Evolutionary conservation across 2,797 vertebrate genomes (phyloP).

Genomic region (Falco columbarius): DNA sequence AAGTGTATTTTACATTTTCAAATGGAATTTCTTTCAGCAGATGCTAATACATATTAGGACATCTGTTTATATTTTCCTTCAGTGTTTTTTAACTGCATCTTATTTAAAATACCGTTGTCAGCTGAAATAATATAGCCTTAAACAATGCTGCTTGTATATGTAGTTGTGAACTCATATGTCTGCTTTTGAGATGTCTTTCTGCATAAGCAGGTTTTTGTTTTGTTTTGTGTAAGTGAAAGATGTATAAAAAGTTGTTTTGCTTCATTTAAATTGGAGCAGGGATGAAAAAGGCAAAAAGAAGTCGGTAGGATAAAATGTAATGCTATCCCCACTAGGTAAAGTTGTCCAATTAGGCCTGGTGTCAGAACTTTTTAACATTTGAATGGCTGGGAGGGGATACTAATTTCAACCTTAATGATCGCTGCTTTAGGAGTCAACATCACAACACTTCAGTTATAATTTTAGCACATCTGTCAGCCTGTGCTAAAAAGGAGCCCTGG

Average conservation of each 20-base stretch:
- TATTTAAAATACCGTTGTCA: slow-evolving; percentile 61
- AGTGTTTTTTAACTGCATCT: slow-evolving; percentile 17
- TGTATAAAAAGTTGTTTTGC: slow-evolving; percentile 62
- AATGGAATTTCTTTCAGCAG: slow-evolving; percentile 56
- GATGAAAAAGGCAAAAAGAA: slow-evolving; percentile 56
- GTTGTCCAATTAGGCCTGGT: slow-evolving; percentile 65
- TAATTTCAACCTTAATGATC: slow-evolving; percentile 72
- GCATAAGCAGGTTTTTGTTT: slow-evolving; percentile 74
- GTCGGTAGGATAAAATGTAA: slow-evolving; percentile 47
- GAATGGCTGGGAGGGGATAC: slow-evolving; percentile 68
- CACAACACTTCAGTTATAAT: slow-evolving; percentile 69
- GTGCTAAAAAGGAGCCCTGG: slow-evolving; percentile 65
- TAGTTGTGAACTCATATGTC: slow-evolving; percentile 42
- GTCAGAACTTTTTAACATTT: slow-evolving; percentile 68
- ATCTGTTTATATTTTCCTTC: slow-evolving; percentile 55
- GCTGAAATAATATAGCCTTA: slow-evolving; percentile 57
- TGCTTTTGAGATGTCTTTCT: slow-evolving; percentile 70
- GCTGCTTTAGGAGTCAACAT: slow-evolving; percentile 70
- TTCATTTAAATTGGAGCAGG: slow-evolving; percentile 62
- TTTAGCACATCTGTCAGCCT: slow-evolving; percentile 66
- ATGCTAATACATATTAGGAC: slow-evolving; percentile 67
- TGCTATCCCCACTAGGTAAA: slow-evolving; percentile 66
- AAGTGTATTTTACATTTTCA: slow-evolving; percentile 40
- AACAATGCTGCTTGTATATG: slow-evolving; percentile 65
- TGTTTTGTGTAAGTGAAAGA: slow-evolving; percentile 59